A percentile compares a stretch with the other conserved stretches of the same genome.
Conservation (phyloP, 2,797 vertebrate species). For the Acanthurus lineatus region DNA sequence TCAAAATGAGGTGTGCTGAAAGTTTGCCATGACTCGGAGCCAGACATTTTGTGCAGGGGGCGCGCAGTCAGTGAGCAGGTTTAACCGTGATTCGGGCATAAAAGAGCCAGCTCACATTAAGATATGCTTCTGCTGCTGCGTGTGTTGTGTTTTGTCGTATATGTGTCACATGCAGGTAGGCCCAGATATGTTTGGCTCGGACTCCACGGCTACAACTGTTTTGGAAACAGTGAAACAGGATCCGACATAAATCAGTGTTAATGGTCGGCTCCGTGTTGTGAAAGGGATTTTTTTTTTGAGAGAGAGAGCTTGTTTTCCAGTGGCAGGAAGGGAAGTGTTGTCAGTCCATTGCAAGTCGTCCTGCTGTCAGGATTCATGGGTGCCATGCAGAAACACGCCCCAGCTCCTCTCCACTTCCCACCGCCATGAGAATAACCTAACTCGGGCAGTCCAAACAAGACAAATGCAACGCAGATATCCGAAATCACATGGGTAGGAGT, state of each 20-base stretch:
- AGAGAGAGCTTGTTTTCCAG: slow-evolving; percentile 61
- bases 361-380: slow-evolving; percentile 54
- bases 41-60: slow-evolving; percentile 52
- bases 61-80: background rate
- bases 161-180: slow-evolving; percentile 62
- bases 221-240: slow-evolving; percentile 78
- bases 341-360: slow-evolving; percentile 35
- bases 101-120: background rate
- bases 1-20: slow-evolving; percentile 68
- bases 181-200: slow-evolving; percentile 38
- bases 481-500: slow-evolving; percentile 56
- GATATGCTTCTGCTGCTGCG: background rate
- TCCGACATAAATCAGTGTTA: slow-evolving; percentile 77
- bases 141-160: slow-evolving; percentile 27
- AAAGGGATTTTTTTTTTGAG: slow-evolving; percentile 25
- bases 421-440: slow-evolving; percentile 14
- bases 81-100: no score
- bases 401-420: slow-evolving; percentile 36
- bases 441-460: slow-evolving; percentile 54
- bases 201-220: slow-evolving; percentile 63
- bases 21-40: slow-evolving; percentile 54
- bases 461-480: slow-evolving; percentile 59
- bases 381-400: slow-evolving; percentile 40
- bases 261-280: slow-evolving; percentile 68
- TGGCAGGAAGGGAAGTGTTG: slow-evolving; percentile 51